Conservation (phyloP, 2,113 vertebrate species). For the Perognathus longimembris region DNA sequence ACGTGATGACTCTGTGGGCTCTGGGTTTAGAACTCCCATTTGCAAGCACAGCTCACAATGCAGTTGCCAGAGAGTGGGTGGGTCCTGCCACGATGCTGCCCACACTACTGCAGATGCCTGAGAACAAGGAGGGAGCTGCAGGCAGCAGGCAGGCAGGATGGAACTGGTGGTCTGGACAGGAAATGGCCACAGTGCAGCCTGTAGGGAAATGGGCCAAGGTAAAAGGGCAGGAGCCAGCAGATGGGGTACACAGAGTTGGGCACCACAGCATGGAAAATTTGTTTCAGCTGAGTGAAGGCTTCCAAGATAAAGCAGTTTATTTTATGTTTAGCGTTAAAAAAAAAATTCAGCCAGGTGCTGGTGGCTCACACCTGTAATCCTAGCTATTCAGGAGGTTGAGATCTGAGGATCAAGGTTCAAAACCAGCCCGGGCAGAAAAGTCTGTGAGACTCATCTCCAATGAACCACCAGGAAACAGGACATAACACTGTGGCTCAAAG, state of each 20-base stretch:
- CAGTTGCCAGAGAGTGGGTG: background rate
- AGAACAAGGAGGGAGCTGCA: background rate
- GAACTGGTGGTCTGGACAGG: background rate
- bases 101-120: background rate
- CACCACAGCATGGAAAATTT: fast-evolving
- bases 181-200: fast-evolving
- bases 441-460: too few relatives aligned
- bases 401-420: too few relatives aligned
- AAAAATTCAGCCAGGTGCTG: background rate
- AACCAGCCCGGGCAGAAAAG: too few relatives aligned
- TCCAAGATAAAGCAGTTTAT: background rate
- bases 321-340: background rate
- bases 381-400: background rate
- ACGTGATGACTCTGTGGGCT: background rate
- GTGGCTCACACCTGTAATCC: background rate
- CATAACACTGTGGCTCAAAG: too few relatives aligned
- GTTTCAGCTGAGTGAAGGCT: background rate
- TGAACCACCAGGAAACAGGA: too few relatives aligned
- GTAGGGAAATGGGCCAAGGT: fast-evolving
- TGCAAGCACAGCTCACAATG: background rate
- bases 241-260: too few relatives aligned
- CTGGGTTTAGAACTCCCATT: background rate
- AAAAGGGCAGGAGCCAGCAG: background rate
- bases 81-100: background rate
- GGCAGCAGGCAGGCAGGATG: fast-evolving